Evolutionary conservation across 2,888 invertebrate species (phyloP), one percentile per base, ranked within the genome.

Genomic region (Pheosia tremula): DNA sequence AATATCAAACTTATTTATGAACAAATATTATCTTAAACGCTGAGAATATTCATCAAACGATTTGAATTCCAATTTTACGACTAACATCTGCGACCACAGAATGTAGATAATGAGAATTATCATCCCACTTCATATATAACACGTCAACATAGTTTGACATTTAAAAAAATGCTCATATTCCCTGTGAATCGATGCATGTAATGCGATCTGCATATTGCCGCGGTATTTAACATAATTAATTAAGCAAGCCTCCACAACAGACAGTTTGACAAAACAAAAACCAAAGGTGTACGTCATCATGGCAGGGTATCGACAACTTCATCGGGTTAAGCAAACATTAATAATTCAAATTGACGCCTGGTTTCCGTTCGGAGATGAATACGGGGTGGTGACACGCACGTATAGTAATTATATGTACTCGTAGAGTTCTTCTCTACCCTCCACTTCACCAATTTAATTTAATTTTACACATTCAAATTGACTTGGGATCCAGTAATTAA

Each of bases 221-320:
- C 84, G 85, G 88, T 88, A 91, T 91, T 91, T 87, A 85, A 89
- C 88, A 91, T 92, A 91, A 92, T 91, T 90, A 91, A 92, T 91
- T 89, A 88, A 83, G 80, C 81, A 74, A 68, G 53, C 68, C 67
- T 67, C 66, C 62, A 61, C 56, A 64, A 72, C 71, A 69, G 87
- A 89, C 88, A 83, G 87, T 87, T 85, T 82, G 85, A 91, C 90
- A 90, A 90, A 91, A 92, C 88, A 90, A 92, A 86, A 87, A 90
- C 79, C 81, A 80, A 82, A 75, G 79, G 74, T 80, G 81, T 84
- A 88, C 84, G 86, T 89, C 87, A 88, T 83, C 81, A 86, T 85
- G 75, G 39, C 75, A 68, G 72, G 78, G 78, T 91, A 92, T 91
- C 91, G 91, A 91, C 89, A 87, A 74, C 81, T 84, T 82, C 88